Conservation (phyloP, 2,888 invertebrate genomes). For the Aphidius colemani region DNA sequence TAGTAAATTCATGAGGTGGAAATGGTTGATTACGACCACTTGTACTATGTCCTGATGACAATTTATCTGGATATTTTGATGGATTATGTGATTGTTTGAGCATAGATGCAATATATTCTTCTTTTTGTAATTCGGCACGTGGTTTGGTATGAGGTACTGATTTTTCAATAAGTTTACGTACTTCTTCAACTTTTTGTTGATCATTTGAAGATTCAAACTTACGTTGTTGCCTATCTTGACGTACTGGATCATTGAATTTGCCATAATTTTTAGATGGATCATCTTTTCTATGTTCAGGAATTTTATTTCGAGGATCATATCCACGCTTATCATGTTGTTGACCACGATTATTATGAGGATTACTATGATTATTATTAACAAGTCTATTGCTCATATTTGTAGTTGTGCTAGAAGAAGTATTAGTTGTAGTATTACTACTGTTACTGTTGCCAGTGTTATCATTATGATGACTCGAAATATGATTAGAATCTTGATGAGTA, state of each 20-base stretch:
- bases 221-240: slow-evolving; percentile 39
- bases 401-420: neutral
- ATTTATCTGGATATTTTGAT: slow-evolving; percentile 28
- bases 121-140: slow-evolving; percentile 44
- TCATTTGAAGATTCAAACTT: slow-evolving; percentile 41
- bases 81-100: slow-evolving; percentile 50
- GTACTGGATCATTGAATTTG: slow-evolving; percentile 43
- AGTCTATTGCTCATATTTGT: slow-evolving; percentile 34
- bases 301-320: slow-evolving; percentile 49
- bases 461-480: slow-evolving; percentile 11
- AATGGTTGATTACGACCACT: slow-evolving; percentile 1
- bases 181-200: slow-evolving; percentile 53
- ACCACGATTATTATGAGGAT: slow-evolving; percentile 33
- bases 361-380: slow-evolving; percentile 47
- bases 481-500: neutral
- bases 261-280: slow-evolving; percentile 44
- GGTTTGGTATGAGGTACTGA: slow-evolving; percentile 48
- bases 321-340: slow-evolving; percentile 40
- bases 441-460: slow-evolving; percentile 23
- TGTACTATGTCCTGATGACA: slow-evolving; percentile 15
- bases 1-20: slow-evolving; percentile 18
- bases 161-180: slow-evolving; percentile 54
- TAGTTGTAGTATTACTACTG: slow-evolving; percentile 14
- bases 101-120: slow-evolving; percentile 47
- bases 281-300: slow-evolving; percentile 39